Evolutionary conservation across 2,888 invertebrate genomes (phyloP).

Genomic region (Linnaemya tessellans): DNA sequence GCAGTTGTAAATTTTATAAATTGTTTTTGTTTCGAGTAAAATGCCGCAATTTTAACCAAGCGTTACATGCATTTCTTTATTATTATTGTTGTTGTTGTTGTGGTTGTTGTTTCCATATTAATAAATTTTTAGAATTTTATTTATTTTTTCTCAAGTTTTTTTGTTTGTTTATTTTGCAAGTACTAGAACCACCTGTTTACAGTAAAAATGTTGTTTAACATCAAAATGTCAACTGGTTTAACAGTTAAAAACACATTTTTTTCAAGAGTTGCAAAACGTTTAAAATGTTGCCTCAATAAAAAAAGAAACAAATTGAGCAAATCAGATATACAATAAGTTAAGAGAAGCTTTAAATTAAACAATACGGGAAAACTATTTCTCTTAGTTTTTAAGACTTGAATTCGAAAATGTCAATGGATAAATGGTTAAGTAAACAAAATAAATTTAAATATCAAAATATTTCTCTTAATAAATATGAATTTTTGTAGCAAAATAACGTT

Average conservation of each 20-base stretch:
- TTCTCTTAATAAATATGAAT: neutral
- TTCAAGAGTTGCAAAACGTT: constrained; percentile 27
- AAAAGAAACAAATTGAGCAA: neutral
- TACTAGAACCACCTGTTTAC: constrained; percentile 61
- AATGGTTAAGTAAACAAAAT: neutral
- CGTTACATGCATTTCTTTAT: constrained; percentile 63
- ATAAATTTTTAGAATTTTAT: constrained; percentile 43
- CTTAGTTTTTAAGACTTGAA: neutral
- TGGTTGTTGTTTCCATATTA: neutral
- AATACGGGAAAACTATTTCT: neutral
- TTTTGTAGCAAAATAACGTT: too few species aligned
- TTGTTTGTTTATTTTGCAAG: constrained; percentile 38
- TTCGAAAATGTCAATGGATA: neutral
- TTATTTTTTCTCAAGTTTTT: constrained; percentile 22
- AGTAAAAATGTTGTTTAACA: constrained; percentile 71
- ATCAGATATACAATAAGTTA: constrained; percentile 10
- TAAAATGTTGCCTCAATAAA: constrained; percentile 10
- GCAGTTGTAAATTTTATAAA: constrained; percentile 61
- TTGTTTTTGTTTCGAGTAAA: constrained; percentile 62
- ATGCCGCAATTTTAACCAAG: constrained; percentile 68
- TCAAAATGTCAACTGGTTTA: constrained; percentile 70
- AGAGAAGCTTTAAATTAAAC: constrained; percentile 19
- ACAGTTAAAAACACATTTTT: constrained; percentile 41
- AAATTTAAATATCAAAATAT: neutral
- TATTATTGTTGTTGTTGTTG: constrained; percentile 52